phyloP scores from a whole-genome alignment of 2,113 vertebrate species.

The Pycnonotus jocosus region DNA sequence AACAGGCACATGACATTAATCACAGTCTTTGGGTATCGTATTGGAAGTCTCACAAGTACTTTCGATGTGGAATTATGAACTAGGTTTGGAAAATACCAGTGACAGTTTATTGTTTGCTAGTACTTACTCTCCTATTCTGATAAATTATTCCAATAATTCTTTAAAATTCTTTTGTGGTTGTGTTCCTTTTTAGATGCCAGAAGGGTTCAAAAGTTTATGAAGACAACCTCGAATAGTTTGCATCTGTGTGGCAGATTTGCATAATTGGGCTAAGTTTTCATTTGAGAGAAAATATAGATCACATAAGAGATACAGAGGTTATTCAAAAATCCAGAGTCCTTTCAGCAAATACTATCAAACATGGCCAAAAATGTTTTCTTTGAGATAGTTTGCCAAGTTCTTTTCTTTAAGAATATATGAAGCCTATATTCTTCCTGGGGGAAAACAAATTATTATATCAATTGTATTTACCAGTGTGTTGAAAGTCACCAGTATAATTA shows the following conservation, averaged over 20 bases:
- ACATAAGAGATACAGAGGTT: neutral
- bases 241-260: neutral
- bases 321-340: neutral
- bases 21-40: constrained; percentile 54
- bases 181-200: neutral
- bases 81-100: neutral
- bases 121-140: constrained; percentile 22
- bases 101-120: constrained; percentile 55
- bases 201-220: constrained; percentile 22
- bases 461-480: neutral
- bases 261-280: neutral
- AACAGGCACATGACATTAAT: constrained; percentile 73
- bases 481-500: neutral
- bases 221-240: neutral
- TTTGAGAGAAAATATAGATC: neutral
- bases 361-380: neutral
- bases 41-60: constrained; percentile 38
- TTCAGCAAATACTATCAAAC: neutral
- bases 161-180: neutral
- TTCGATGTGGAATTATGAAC: neutral
- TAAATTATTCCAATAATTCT: constrained; percentile 20
- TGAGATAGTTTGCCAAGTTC: neutral
- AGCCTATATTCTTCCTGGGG: neutral
- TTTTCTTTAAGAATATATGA: neutral
- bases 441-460: neutral